Evolutionary conservation across 2,797 vertebrate species (phyloP), one percentile per base, ranked within the genome.

Genomic region (Scomberomorus guttatus): DNA sequence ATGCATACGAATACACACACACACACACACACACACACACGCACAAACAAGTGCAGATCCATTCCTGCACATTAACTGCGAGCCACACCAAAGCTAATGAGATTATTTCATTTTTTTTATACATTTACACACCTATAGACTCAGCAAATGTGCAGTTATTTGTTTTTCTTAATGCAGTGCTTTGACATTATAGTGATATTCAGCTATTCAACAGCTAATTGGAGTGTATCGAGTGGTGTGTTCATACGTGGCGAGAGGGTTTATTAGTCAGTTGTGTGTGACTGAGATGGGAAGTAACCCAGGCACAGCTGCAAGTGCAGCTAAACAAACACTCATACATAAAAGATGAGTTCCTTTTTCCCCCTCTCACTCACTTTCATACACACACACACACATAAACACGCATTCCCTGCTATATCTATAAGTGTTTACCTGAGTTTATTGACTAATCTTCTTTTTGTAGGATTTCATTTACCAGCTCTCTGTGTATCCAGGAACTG

Each of bases 281-380:
- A 87, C 87, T 81, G 83, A 90, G 88, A 81, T 81, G 79, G 86
- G 80, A 88, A 90, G 83, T 85, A 89, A 92, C 82, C 57, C 58
- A 72, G 75, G 70, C 91, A 84, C 91, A 93, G 90, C 91, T 91
- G 91, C 83, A 89, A 91, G 82, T 84, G 88, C 86, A 88, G 84
- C 85, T 90, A 86, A 83, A 90, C 88, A 92, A 91, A 92, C 85
- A 86, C 83, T 91, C 89, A 91, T 91, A 67, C 91, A 92, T 90
- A 84, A 92, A 92, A 92, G 82, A 93, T 91, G 86, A 91, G 88
- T 18, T 51, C 39, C 68, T 55, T 67, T 61, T 20, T 29, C 24
- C 78, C 44, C 11, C 34, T 11, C 73, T n/a, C 57, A 8, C 52
- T 15, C 42, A 37, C 54, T 24, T 37, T 6, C 74, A 61, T 50